Evolutionary conservation across 1,140 invertebrate species (phyloP), one percentile per base, ranked within the genome.

Genomic region (Cardiocondyla obscurior): DNA sequence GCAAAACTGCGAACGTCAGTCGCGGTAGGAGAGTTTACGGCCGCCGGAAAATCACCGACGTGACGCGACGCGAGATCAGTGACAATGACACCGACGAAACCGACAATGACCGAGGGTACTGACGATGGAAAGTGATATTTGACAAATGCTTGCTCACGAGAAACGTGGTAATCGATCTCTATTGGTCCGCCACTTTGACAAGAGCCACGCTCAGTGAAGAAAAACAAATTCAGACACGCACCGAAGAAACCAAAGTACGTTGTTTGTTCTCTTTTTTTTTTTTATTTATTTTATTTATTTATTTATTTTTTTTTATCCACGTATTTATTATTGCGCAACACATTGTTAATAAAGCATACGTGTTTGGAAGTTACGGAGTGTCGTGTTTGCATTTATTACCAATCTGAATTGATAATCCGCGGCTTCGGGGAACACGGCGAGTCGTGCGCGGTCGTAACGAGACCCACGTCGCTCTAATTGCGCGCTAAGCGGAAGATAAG

Each of bases 11-110:
- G 64, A 58, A 58, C 74, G 60, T 36, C 22, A 49, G 62, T 39
- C 33, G 62, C 74, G 46, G 33, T 42, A 79, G 46, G 74, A 77
- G 74, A 12, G 60, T 69, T 42, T 73, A 81, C 46, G 25, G 53
- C 14, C 53, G 39, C 19, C 25, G 65, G 65, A 39, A 73, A 33
- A 81, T 55, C 30, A 64, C 22, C 16, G 22, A 72, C 25, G 62
- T n/a, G 39, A 83, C 84, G 49, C n/a, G 33, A 85, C 70, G 16
- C 30, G 19, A 58, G 77, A 85, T 65, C 64, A 81, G 83, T 74
- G 83, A 89, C 83, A 84, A 86, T 83, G 82, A 87, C 85, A 81
- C 58, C 76, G 81, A 90, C 83, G 44, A 60, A 39, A 74, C 67
- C 67, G 60, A 65, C 39, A 76, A 69, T 67, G 70, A 89, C 73